Percentiles rank a stretch among this genome's conserved stretches.
Evolutionary conservation across 2,113 vertebrate species (phyloP).

Genomic region (Alces alces): DNA sequence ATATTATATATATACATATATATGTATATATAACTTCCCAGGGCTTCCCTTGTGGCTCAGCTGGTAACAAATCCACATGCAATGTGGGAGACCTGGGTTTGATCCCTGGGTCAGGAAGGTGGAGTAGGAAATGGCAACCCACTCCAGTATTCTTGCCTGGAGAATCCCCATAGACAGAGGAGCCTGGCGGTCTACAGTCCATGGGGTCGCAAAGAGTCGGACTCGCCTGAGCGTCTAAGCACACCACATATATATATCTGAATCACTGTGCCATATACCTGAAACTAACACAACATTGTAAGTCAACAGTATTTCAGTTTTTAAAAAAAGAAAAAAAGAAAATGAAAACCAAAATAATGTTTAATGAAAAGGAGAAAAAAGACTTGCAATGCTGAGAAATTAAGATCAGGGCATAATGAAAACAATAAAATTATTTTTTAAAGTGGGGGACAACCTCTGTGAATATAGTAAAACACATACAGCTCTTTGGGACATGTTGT

Average conservation of each 20-base stretch:
- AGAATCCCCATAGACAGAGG: background rate
- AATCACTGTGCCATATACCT: background rate
- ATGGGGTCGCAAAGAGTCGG: background rate
- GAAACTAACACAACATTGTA: background rate
- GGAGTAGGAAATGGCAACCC: background rate
- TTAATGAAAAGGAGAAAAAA: background rate
- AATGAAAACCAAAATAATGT: background rate
- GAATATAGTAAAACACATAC: background rate
- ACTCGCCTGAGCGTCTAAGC: accelerated
- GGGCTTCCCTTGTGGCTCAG: background rate
- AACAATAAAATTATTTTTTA: background rate
- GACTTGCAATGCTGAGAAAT: background rate
- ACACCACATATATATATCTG: background rate
- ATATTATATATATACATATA: background rate
- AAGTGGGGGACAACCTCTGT: background rate
- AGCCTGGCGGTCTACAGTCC: accelerated
- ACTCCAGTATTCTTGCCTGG: background rate
- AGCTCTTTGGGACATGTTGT: background rate
- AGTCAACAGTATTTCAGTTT: background rate
- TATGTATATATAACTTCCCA: background rate
- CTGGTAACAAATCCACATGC: background rate
- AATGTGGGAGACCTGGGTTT: background rate
- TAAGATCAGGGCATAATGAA: background rate
- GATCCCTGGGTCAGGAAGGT: background rate
- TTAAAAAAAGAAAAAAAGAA: background rate